Base-by-base conservation (phyloP, 2,797 vertebrate species). In the Enoplosus armatus region DNA sequence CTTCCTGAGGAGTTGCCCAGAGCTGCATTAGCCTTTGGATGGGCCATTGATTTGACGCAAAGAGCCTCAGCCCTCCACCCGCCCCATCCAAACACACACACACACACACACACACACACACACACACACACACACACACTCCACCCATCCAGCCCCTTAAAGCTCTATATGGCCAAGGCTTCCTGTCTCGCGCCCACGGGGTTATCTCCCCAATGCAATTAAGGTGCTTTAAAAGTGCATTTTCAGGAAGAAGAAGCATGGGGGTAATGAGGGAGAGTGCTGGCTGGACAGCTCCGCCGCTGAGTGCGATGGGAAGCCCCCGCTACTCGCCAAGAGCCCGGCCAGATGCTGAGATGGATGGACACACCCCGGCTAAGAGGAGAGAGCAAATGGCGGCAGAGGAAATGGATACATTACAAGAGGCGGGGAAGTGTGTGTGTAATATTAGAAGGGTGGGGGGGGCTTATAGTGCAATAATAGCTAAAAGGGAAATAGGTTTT, bases 141-240 rank as follows among this genome's bases (percentile, higher is more conserved):
- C 71, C 77, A 80, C 83, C 75, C 80, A 77, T 80, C 72, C 89
- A 87, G 69, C 85, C 87, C 74, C 77, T 86, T 87, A 87, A 82
- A 87, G 93, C 95, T 96, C 94, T 95, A 95, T 95, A 95, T 89
- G 95, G 94, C 94, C 95, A 77, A 94, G 91, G 96, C 96, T 97
- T 98, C 97, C 97, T 98, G 97, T 97, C 96, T 96, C 94, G 96
- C 94, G 95, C 96, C 96, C 95, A 95, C 95, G 94, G 96, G 97
- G 96, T 97, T 97, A 97, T 97, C 97, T 97, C 96, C 96, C 96
- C 97, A 98, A 98, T 98, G 97, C 97, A 99, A 99, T 98, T 98
- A 98, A 96, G 96, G 95, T 95, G 94, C 96, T 97, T 97, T 97
- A 95, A 96, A 97, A 98, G 97, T 97, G 96, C 97, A 97, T 97